Conservation (phyloP, 2,113 vertebrate species). For the Charina bottae region DNA sequence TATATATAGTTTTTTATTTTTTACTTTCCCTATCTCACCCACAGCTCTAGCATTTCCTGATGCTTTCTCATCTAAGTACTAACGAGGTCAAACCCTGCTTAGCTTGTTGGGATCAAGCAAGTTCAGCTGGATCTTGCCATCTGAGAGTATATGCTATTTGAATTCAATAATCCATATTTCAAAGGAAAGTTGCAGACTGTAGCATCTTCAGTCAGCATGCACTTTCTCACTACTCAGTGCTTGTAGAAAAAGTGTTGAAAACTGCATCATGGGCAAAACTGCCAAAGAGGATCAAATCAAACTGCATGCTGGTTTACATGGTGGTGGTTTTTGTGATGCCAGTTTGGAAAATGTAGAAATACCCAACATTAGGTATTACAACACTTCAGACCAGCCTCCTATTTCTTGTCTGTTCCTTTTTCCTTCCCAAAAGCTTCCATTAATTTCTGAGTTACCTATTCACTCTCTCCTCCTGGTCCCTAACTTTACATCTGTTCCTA, state of each 20-base stretch:
- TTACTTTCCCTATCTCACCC: neutral
- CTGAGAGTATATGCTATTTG: neutral
- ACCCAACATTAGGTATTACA: slow-evolving; percentile 43
- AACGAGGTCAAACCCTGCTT: neutral
- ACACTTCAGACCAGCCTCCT: neutral
- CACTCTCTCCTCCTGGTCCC: slow-evolving; percentile 27
- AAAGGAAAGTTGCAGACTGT: neutral
- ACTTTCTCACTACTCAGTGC: neutral
- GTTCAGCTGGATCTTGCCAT: neutral
- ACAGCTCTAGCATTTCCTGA: neutral
- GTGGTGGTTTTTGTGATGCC: neutral
- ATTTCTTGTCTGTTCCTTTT: neutral
- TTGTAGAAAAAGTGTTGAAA: neutral
- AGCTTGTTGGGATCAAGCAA: neutral
- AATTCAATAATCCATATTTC: neutral
- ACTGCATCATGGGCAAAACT: neutral
- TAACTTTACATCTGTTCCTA: slow-evolving; percentile 38
- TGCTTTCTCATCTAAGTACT: neutral
- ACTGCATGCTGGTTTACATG: neutral
- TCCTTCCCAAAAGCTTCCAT: slow-evolving; percentile 44
- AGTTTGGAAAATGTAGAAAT: slow-evolving; percentile 42
- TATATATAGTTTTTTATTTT: too few species aligned
- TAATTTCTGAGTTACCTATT: slow-evolving; percentile 34
- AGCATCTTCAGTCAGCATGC: neutral
- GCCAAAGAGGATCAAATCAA: neutral